A percentile compares a stretch with the other conserved stretches of the same genome.
Conservation (phyloP, 2,888 invertebrate genomes). For the Iphiclides podalirius region DNA sequence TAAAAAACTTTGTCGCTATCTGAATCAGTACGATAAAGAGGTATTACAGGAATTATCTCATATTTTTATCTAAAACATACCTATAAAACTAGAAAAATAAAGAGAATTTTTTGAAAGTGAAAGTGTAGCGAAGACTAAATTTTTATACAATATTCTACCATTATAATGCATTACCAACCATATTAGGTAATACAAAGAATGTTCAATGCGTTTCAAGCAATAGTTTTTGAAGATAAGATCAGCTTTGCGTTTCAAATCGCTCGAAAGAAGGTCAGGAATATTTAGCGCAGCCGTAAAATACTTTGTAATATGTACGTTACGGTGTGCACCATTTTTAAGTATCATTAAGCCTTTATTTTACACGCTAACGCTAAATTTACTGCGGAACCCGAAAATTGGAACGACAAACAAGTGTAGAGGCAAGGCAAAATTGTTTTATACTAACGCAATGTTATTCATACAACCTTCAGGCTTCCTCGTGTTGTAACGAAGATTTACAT, state of each 20-base stretch:
- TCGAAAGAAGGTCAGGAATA: too few relatives aligned
- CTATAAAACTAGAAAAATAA: too few relatives aligned
- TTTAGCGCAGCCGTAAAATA: too few relatives aligned
- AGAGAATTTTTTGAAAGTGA: too few relatives aligned
- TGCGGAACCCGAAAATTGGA: neutral
- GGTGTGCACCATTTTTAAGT: neutral
- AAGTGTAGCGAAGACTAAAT: neutral
- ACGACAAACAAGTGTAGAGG: neutral
- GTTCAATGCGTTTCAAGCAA: neutral
- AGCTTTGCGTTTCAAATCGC: too few relatives aligned
- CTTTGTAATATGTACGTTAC: neutral
- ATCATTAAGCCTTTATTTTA: neutral
- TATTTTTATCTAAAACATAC: slow-evolving; percentile 6
- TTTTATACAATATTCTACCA: neutral
- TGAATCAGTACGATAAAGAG: slow-evolving; percentile 12
- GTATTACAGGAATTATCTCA: slow-evolving; percentile 10
- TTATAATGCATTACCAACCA: neutral
- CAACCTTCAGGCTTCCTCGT: slow-evolving; percentile 18
- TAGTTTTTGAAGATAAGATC: too few relatives aligned
- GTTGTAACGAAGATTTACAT: slow-evolving; percentile 1
- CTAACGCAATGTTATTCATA: slow-evolving; percentile 1
- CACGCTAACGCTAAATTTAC: too few relatives aligned
- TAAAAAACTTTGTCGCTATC: slow-evolving; percentile 20
- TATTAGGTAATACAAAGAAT: neutral
- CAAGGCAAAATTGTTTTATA: neutral